Evolutionary conservation across 2,113 vertebrate genomes (phyloP).

Genomic region (Corynorhinus townsendii): DNA sequence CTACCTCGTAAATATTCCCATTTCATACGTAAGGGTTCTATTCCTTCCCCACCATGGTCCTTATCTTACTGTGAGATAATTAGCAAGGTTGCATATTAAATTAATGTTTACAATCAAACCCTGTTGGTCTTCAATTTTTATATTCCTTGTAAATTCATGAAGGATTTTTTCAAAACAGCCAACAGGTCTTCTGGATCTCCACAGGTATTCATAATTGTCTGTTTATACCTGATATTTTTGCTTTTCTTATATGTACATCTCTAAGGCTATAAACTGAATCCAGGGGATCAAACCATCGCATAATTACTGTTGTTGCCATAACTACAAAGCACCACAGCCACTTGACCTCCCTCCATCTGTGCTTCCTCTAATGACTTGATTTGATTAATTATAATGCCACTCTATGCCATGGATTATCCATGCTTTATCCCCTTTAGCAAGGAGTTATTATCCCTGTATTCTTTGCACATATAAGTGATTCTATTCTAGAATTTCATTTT

Average conservation of each 20-base stretch:
- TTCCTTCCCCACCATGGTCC: neutral
- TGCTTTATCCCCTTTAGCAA: neutral
- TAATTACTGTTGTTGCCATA: neutral
- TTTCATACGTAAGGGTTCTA: neutral
- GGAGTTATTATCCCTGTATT: neutral
- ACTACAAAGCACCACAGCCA: neutral
- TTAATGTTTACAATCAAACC: neutral
- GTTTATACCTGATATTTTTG: neutral
- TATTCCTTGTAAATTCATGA: neutral
- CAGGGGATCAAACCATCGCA: neutral
- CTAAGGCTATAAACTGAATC: neutral
- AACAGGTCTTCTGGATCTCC: neutral
- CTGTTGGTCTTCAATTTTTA: neutral
- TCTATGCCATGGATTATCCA: neutral
- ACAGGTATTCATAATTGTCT: neutral
- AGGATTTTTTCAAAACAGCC: neutral
- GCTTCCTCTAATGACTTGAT: neutral
- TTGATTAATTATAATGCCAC: neutral
- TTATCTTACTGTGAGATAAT: neutral
- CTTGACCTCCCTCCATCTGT: neutral
- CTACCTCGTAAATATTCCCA: neutral
- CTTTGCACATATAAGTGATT: neutral
- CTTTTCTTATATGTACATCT: neutral
- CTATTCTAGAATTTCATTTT: neutral
- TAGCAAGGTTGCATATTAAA: neutral